These are phyloP conservation scores for Hystrix cristata DNA, from an alignment of 2,113 vertebrate species.

Conservation along the genomic window DNA sequence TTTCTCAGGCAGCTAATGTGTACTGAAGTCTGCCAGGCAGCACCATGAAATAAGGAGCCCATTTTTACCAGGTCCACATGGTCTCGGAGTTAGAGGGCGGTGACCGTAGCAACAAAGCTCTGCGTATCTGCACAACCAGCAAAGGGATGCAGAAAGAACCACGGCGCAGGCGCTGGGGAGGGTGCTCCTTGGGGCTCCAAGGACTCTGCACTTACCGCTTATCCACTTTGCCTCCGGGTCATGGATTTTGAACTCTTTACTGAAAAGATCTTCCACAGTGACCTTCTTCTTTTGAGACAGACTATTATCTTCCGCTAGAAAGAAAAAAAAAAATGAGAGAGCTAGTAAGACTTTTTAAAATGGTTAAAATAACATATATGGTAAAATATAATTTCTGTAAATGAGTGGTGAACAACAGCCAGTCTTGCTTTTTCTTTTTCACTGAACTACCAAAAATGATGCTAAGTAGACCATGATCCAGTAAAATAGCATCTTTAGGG, in stretches of 20 bases:
- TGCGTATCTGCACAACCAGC: not conserved
- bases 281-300: conserved; percentile 96
- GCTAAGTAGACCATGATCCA: accelerated
- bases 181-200: accelerated
- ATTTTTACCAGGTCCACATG: not conserved
- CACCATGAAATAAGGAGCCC: not conserved
- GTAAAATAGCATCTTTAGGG: accelerated
- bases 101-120: not conserved
- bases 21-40: not conserved
- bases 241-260: conserved; percentile 94
- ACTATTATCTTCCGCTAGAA: conserved; percentile 94
- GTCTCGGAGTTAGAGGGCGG: not conserved
- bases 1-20: conserved; percentile 49
- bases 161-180: not conserved
- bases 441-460: not conserved
- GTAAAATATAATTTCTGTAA: not conserved
- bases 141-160: not conserved
- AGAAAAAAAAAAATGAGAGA: conserved; percentile 78
- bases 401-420: not conserved
- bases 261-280: conserved; percentile 94
- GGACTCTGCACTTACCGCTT: conserved; percentile 92
- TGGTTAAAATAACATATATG: accelerated
- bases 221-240: conserved; percentile 97
- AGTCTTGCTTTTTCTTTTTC: not conserved
- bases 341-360: conserved; percentile 25